phyloP scores from a whole-genome alignment of 37 sponge, comb jelly and placozoan genomes.

The Chondrosia reniformis region DNA sequence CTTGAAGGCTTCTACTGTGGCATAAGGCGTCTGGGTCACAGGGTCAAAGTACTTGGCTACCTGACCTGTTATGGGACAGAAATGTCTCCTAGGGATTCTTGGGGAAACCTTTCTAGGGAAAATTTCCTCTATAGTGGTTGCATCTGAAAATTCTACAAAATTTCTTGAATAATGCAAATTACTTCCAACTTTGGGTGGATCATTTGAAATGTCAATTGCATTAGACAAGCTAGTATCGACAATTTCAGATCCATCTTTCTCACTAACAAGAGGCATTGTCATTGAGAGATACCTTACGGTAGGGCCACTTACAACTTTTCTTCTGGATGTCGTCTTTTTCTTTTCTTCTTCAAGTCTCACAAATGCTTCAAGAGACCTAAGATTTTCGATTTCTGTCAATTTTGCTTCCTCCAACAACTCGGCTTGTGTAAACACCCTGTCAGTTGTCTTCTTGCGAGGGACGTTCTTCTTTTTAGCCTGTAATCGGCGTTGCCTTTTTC shows the following conservation, averaged over 20 bases:
- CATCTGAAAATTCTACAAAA: conserved; percentile 87
- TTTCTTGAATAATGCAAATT: conserved; percentile 64
- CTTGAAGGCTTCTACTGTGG: conserved; percentile 87
- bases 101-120: conserved; percentile 69
- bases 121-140: too few relatives aligned
- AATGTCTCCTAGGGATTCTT: conserved; percentile 6
- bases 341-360: conserved; percentile 83
- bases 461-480: conserved; percentile 41
- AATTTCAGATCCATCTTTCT: background rate
- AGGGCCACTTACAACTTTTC: conserved; percentile 60
- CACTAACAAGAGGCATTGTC: conserved; percentile 53
- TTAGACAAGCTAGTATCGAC: background rate
- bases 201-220: background rate
- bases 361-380: conserved; percentile 86
- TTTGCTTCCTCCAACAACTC: conserved; percentile 91
- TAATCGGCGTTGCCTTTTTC: conserved; percentile 17
- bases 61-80: conserved; percentile 88
- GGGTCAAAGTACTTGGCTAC: conserved; percentile 96
- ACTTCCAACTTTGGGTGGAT: background rate
- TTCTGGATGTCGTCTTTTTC: conserved; percentile 61
- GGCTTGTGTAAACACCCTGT: conserved; percentile 71
- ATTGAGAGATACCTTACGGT: conserved; percentile 77
- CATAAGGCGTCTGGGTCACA: conserved; percentile 83
- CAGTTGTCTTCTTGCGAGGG: conserved; percentile 30
- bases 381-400: conserved; percentile 85